Evolutionary conservation across 2,113 vertebrate genomes (phyloP).

Genomic region (Myrmophylax atrothorax): DNA sequence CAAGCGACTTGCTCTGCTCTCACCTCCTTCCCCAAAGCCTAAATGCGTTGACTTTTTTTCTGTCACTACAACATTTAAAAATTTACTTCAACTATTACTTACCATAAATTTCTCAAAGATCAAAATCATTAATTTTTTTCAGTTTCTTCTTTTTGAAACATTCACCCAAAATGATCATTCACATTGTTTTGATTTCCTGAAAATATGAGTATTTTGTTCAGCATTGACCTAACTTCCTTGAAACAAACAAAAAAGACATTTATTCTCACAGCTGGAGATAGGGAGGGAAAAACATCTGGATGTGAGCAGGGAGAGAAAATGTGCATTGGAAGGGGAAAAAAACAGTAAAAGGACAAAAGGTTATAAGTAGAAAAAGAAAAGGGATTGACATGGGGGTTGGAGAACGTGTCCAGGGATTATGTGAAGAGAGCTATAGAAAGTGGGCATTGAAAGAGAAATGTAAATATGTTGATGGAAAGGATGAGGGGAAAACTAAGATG

Average conservation of each 20-base stretch:
- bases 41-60: not conserved
- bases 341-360: slow-evolving; percentile 42
- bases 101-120: not conserved
- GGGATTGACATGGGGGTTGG: not conserved
- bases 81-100: not conserved
- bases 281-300: slow-evolving; percentile 52
- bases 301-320: slow-evolving; percentile 27
- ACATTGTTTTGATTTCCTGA: not conserved
- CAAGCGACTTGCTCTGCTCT: not conserved
- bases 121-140: not conserved
- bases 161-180: not conserved
- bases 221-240: slow-evolving; percentile 8
- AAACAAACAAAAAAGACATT: slow-evolving; percentile 62
- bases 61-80: not conserved
- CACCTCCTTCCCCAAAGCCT: not conserved
- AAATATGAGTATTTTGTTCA: slow-evolving; percentile 10
- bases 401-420: slow-evolving; percentile 21
- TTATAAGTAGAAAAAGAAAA: slow-evolving; percentile 40
- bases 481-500: not conserved
- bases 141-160: not conserved
- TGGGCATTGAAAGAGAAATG: slow-evolving; percentile 19
- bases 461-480: slow-evolving; percentile 15
- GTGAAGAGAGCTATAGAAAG: slow-evolving; percentile 7
- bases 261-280: slow-evolving; percentile 53
- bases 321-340: not conserved